Base-by-base conservation (phyloP, 2,113 vertebrate species). In the Proterorhinus semilunaris region DNA sequence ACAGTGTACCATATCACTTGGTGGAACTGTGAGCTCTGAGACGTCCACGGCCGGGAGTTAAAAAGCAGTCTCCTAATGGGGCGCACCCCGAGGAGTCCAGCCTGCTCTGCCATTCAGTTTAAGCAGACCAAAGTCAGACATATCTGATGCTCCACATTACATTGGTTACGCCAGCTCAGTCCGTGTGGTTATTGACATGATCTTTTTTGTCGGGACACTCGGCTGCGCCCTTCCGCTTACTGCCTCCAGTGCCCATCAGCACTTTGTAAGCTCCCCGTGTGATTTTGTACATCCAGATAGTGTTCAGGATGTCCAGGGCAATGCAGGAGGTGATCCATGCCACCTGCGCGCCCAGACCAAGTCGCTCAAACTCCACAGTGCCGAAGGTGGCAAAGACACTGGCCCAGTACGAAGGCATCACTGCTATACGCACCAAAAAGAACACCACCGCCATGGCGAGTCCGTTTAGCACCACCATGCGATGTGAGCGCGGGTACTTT, bases 231-330 rank as follows among this genome's bases (percentile, higher is more conserved):
- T 80, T 82, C 1, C 46, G 74, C 72, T 73, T 90, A 11, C 76
- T 48, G 4, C 75, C 81, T 15, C 68, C 73, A 6, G 75, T 74
- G 47, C 84, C 75, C 0, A 74, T 90, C 51, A 94, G 51, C 45
- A 94, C 92, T 61, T 90, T 92, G 82, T 93, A 94, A 89, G 92
- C 91, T 64, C 93, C 93, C 0, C 90, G 87, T 17, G 86, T 50
- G 27, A 95, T 94, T 71, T 91, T 90, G 69, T 92, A 93, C 93
- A 94, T 93, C 93, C 91, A 93, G 70, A 94, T 75, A 1, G 85
- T 71, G 76, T 94, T 94, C 61, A 95, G 78, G 72, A 93, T 66
- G 51, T 94, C 92, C 84, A 94, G 86, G 21, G 89, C 92, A 11
- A 94, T 77, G 48, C 91, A 93, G 75, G 92, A 92, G 6, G 89